phyloP scores from a whole-genome alignment of 2,888 invertebrate genomes.

The Epirrhoe alternata region DNA sequence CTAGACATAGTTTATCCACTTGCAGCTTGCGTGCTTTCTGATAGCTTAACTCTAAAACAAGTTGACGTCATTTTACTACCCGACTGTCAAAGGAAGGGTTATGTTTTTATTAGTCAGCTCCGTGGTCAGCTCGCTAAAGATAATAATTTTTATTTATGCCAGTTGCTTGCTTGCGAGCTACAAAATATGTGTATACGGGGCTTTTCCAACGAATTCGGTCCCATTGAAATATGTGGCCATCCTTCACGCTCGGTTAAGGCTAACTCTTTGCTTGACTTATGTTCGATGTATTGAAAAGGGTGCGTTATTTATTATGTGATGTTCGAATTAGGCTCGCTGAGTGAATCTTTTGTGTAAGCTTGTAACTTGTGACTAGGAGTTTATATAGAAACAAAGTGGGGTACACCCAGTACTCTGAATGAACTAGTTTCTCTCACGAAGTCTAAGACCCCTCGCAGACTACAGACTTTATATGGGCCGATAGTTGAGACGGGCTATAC shows the following conservation, averaged over 20 bases:
- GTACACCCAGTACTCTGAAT: not conserved
- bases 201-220: constrained; percentile 56
- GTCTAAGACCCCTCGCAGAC: too few species aligned
- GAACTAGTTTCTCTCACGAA: too few species aligned
- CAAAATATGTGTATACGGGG: not conserved
- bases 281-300: constrained; percentile 39
- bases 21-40: too few species aligned
- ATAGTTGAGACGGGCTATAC: too few species aligned
- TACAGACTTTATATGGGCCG: too few species aligned
- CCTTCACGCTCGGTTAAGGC: constrained; percentile 55
- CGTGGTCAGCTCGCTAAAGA: too few species aligned
- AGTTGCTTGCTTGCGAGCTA: not conserved
- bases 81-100: too few species aligned
- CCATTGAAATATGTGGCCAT: constrained; percentile 63
- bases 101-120: too few species aligned
- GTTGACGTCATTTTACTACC: too few species aligned
- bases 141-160: too few species aligned
- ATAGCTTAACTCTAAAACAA: too few species aligned
- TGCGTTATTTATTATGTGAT: constrained; percentile 28
- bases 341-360: constrained; percentile 12
- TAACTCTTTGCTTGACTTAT: constrained; percentile 49
- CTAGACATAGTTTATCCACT: too few species aligned
- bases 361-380: constrained; percentile 2
- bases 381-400: not conserved
- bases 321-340: constrained; percentile 11